These are phyloP conservation scores for Plebejus argus DNA, from an alignment of 2,888 invertebrate genomes.

Conservation along the genomic window DNA sequence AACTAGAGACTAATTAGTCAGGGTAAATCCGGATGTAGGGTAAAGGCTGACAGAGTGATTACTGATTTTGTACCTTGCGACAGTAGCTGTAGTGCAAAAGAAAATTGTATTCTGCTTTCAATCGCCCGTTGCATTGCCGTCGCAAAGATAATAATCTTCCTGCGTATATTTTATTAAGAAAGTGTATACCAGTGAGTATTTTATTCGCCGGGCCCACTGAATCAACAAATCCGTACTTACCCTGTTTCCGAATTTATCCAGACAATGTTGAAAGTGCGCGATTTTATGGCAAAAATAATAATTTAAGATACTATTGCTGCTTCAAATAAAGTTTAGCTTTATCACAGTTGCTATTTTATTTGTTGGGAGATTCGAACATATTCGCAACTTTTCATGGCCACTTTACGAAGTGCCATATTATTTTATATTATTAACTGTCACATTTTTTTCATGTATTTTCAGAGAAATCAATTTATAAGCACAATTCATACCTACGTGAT, in stretches of 20 bases:
- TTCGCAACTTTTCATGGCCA: background rate
- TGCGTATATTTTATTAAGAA: too few species aligned
- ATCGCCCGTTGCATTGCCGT: too few species aligned
- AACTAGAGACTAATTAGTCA: background rate
- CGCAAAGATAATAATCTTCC: too few species aligned
- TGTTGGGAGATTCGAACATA: constrained; percentile 21
- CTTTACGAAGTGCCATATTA: background rate
- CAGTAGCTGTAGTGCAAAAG: too few species aligned
- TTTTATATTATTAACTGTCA: background rate
- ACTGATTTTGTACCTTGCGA: background rate
- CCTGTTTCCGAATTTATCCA: background rate
- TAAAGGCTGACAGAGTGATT: background rate
- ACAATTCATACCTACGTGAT: too few species aligned
- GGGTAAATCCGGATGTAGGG: background rate
- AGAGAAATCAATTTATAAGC: too few species aligned
- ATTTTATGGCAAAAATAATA: constrained; percentile 3
- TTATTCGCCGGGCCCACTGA: too few species aligned
- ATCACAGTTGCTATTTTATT: constrained; percentile 26
- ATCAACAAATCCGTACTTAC: background rate
- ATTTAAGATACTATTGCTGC: background rate
- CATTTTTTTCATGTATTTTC: background rate
- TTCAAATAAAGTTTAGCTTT: constrained; percentile 24
- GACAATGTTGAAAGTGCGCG: background rate
- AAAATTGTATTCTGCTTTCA: too few species aligned
- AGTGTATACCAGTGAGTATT: too few species aligned